Percentiles rank a stretch among this genome's conserved stretches.
These are phyloP conservation scores for Tonatia bakeri DNA, from an alignment of 2,113 vertebrate species.

Conservation along the genomic window DNA sequence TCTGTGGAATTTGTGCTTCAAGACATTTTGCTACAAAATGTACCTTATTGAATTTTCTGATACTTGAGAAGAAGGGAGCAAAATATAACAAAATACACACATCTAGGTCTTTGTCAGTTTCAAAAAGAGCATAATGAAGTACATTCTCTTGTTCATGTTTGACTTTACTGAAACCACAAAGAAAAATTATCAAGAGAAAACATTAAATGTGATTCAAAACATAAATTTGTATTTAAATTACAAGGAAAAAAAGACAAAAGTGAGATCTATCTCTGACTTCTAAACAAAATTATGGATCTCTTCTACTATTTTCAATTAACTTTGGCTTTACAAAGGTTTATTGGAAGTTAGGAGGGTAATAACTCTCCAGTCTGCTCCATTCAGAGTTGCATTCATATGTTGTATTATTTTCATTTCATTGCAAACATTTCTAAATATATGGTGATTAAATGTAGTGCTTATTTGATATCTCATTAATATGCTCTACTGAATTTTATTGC, in stretches of 20 bases:
- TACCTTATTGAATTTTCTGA: constrained; percentile 18
- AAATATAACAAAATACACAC: neutral
- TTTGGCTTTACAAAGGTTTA: neutral
- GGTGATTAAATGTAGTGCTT: neutral
- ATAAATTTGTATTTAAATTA: constrained; percentile 1
- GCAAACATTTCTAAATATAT: neutral
- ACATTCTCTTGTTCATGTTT: neutral
- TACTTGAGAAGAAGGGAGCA: neutral
- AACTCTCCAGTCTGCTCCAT: neutral
- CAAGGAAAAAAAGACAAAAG: neutral
- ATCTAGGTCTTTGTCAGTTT: neutral
- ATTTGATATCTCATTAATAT: neutral
- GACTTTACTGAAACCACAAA: neutral
- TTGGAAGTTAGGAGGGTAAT: neutral
- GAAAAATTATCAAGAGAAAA: constrained; percentile 12
- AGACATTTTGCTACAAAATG: constrained; percentile 38
- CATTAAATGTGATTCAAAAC: neutral
- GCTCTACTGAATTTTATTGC: neutral
- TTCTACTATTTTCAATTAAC: neutral
- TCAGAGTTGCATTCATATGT: neutral
- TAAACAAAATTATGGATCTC: neutral
- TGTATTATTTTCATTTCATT: neutral
- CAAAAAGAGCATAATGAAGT: neutral
- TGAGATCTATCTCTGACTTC: neutral
- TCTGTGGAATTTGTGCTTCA: neutral